These are phyloP conservation scores for Strigops habroptila DNA, from an alignment of 2,113 vertebrate genomes.

Conservation along the genomic window DNA sequence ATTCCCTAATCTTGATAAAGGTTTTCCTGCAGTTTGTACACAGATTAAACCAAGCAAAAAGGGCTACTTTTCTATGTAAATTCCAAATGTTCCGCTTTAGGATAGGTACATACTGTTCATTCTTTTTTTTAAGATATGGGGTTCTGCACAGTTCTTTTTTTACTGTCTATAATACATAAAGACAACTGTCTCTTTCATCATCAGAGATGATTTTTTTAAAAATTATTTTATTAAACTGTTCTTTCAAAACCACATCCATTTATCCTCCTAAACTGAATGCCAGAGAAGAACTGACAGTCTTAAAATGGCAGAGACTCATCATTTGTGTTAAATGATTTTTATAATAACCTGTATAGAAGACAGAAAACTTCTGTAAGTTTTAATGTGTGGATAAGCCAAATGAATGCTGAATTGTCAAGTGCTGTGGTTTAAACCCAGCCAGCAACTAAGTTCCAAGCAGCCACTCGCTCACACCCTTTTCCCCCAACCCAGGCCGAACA, in stretches of 20 bases:
- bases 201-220: neutral
- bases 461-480: too few species aligned
- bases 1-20: neutral
- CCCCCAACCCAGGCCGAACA: neutral
- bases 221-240: neutral
- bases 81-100: neutral
- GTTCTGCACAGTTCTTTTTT: neutral
- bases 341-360: neutral
- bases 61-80: neutral
- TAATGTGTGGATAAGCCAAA: neutral
- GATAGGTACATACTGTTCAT: rapidly evolving
- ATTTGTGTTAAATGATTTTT: neutral
- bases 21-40: neutral
- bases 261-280: neutral
- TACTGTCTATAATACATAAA: neutral
- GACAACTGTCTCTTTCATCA: neutral
- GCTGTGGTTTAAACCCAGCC: neutral
- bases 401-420: neutral
- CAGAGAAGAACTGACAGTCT: neutral
- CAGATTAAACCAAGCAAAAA: neutral
- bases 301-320: neutral
- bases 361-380: neutral
- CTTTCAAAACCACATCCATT: neutral
- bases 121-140: neutral
- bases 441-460: too few species aligned